Conservation (phyloP, 23 tunicate genomes). For the Ascidia mentula region DNA sequence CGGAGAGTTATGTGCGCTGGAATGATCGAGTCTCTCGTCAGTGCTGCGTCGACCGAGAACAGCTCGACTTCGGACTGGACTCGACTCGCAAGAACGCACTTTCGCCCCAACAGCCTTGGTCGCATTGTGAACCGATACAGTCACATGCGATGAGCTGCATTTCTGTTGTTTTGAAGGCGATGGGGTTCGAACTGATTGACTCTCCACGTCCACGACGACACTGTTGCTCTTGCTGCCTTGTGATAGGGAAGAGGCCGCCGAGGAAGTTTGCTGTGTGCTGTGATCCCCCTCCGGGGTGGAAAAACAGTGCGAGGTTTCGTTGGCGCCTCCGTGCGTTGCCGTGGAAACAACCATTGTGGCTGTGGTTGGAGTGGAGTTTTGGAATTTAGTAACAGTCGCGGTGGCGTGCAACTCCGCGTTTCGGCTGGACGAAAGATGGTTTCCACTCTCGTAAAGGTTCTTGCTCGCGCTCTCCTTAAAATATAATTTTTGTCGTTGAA, state of each 20-base stretch:
- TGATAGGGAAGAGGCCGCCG: slow-evolving; percentile 14
- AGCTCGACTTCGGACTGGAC: neutral
- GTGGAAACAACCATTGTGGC: slow-evolving; percentile 13
- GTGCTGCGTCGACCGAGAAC: neutral
- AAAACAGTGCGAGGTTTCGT: neutral
- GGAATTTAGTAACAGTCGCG: neutral
- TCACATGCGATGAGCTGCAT: neutral
- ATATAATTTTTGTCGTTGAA: neutral
- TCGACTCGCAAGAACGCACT: neutral
- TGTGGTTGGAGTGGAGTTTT: neutral
- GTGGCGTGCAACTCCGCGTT: neutral
- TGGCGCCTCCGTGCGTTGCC: slow-evolving; percentile 1
- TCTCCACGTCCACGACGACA: neutral
- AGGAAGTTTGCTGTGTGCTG: slow-evolving; percentile 24
- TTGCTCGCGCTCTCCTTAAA: neutral
- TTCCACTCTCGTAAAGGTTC: neutral
- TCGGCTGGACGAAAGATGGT: neutral
- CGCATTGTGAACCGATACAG: neutral
- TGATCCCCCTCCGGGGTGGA: slow-evolving; percentile 28
- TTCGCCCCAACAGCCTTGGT: neutral
- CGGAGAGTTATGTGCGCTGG: neutral
- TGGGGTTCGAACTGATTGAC: neutral
- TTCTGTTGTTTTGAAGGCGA: neutral
- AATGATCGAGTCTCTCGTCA: neutral
- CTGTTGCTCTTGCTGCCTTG: neutral